Base-by-base conservation (phyloP, 1,140 invertebrate species). In the Calephelis virginiensis region DNA sequence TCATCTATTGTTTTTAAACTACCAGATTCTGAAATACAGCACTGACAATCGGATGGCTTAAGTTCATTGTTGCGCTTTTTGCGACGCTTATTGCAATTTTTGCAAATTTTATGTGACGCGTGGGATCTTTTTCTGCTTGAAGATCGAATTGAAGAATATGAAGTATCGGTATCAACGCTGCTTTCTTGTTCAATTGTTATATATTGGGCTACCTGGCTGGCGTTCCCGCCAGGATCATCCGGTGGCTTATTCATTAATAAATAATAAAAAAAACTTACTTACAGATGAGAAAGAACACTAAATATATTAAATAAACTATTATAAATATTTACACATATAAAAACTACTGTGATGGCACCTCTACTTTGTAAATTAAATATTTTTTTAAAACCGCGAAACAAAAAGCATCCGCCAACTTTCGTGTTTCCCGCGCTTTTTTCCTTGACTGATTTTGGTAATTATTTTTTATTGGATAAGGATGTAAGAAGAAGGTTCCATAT, bases 291-390 rank as follows among this genome's bases (percentile, higher is more conserved):
- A 1, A 50, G 14, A 14, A 1, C 9, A 50, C 14, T 14, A 14
- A 50, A 6, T 14, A 50, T 50, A 50, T 40, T 14, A 50, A 50
- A 50, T 17, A 50, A n/a, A n/a, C n/a, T n/a, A n/a, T n/a, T 50
- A 14, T 50, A 50, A 13, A 50, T 17, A 50, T 50, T 14, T 50
- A 50, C 49, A 14, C n/a, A n/a, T n/a, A n/a, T n/a, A n/a, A n/a
- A n/a, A n/a, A n/a, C n/a, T n/a, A n/a, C n/a, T n/a, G n/a, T n/a
- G n/a, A n/a, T n/a, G n/a, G n/a, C n/a, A n/a, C n/a, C n/a, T n/a
- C n/a, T n/a, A n/a, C n/a, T n/a, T n/a, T n/a, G n/a, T n/a, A n/a
- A n/a, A n/a, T n/a, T n/a, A n/a, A n/a, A n/a, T n/a, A n/a, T n/a
- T n/a, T n/a, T n/a, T n/a, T n/a, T n/a, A n/a, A n/a, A n/a, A n/a